Percentiles rank a stretch among this genome's conserved stretches.
Conservation (phyloP, 2,113 vertebrate species). For the Grammomys surdaster region DNA sequence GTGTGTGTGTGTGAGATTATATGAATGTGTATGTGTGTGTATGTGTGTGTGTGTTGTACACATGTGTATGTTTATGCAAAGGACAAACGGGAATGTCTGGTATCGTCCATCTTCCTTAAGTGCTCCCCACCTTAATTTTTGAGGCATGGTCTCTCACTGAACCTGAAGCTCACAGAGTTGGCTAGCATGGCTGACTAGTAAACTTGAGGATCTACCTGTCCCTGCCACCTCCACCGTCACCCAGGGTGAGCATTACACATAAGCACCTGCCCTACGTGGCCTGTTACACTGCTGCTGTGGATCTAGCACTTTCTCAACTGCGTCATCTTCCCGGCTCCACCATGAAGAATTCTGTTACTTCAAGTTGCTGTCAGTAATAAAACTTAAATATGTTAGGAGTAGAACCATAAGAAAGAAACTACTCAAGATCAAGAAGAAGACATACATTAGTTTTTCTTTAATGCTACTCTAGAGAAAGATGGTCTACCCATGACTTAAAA, state of each 20-base stretch:
- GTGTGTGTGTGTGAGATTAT: not conserved
- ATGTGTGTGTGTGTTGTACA: not conserved
- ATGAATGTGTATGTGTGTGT: not conserved
- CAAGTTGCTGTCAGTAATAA: not conserved
- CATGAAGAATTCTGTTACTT: not conserved
- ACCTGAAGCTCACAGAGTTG: not conserved
- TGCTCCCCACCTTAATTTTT: not conserved
- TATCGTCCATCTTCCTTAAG: not conserved
- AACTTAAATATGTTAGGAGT: not conserved
- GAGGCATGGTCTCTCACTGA: not conserved
- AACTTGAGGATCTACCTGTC: not conserved
- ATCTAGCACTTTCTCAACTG: not conserved
- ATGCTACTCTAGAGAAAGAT: not conserved
- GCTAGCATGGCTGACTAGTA: not conserved
- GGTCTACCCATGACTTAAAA: not conserved
- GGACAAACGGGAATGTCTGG: not conserved
- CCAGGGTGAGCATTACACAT: not conserved
- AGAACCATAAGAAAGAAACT: not conserved
- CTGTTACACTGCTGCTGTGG: too few relatives aligned
- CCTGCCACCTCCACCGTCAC: not conserved
- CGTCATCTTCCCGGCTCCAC: not conserved
- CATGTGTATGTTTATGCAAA: not conserved
- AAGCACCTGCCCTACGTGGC: not conserved
- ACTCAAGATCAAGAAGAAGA: not conserved
- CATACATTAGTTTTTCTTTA: not conserved